Evolutionary conservation across 1,140 invertebrate genomes (phyloP).

Genomic region (Trissolcus basalis): DNA sequence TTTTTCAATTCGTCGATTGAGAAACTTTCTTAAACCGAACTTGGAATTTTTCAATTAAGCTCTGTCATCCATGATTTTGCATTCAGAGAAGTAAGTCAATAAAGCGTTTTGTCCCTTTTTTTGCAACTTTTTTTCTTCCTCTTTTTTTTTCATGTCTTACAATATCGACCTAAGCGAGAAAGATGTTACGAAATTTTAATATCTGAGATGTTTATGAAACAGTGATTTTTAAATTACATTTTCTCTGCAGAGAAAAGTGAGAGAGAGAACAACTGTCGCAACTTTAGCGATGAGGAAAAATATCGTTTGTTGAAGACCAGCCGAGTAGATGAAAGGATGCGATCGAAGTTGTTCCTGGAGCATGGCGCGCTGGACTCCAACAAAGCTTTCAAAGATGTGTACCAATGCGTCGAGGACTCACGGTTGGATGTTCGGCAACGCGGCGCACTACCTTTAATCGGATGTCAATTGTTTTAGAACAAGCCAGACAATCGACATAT

Average conservation of each 20-base stretch:
- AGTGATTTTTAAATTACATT: slow-evolving; percentile 15
- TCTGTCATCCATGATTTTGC: too few relatives aligned
- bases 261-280: slow-evolving; percentile 11
- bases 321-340: slow-evolving; percentile 21
- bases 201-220: not conserved
- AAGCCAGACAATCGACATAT: not conserved
- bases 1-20: too few relatives aligned
- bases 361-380: slow-evolving; percentile 33
- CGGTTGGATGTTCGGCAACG: slow-evolving; percentile 40
- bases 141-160: not conserved
- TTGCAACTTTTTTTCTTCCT: too few relatives aligned
- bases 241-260: not conserved
- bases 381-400: slow-evolving; percentile 37
- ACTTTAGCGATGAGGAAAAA: slow-evolving; percentile 25
- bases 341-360: slow-evolving; percentile 34
- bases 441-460: slow-evolving; percentile 43
- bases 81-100: too few relatives aligned
- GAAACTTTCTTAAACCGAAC: too few relatives aligned
- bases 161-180: not conserved
- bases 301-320: slow-evolving; percentile 22
- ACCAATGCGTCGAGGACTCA: slow-evolving; percentile 32
- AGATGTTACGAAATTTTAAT: not conserved
- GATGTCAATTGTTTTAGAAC: slow-evolving; percentile 36
- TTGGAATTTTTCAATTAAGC: too few relatives aligned
- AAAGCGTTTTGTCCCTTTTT: too few relatives aligned